Evolutionary conservation across 2,888 invertebrate genomes (phyloP), one percentile per base, ranked within the genome.

Genomic region (Copidosoma aretas): DNA sequence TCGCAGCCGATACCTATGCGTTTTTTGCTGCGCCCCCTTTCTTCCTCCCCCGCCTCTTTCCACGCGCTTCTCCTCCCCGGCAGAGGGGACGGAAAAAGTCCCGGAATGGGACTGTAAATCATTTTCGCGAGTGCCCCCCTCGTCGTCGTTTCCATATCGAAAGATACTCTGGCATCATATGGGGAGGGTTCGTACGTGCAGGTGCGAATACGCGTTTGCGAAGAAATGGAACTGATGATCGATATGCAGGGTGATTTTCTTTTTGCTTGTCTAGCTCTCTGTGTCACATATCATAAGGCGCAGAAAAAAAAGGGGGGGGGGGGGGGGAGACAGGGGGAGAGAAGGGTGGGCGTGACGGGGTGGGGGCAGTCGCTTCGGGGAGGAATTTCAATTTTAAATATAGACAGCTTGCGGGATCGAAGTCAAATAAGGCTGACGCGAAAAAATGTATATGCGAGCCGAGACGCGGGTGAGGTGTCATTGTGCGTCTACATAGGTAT

Each of bases 381-480:
- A 46, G 43, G 52, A 49, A 61, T 64, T 70, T 70, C 58, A 60
- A 67, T 70, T 67, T 67, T 67, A 64, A 67, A 70, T 67, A 54
- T 21, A 21, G 64, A 64, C 60, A 66, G 62, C 43, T 17, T 22
- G 10, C 22, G 8, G 21, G 22, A 21, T 53, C 24, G 53, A 21
- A 24, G 53, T 19, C 51, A 8, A 8, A 21, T 51, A 51, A n/a
- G 51, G 19, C 12, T 52, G 21, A 52, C 21, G 4, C 24, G 53
- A 21, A 21, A 21, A n/a, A 53, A 53, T 22, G 21, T 53, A 22
- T 53, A 22, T 53, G 21, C 24, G 14, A 1, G 22, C 14, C 22
- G 53, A 2, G 21, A 10, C 22, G 14, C 1, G 32, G 32, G 32
- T 8, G 32, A 32, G 32, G 32, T 32, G 43, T 46, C 43, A 14